Evolutionary conservation across 2,797 vertebrate species (phyloP), one percentile per base, ranked within the genome.

Genomic region (Adelosebastes latens): DNA sequence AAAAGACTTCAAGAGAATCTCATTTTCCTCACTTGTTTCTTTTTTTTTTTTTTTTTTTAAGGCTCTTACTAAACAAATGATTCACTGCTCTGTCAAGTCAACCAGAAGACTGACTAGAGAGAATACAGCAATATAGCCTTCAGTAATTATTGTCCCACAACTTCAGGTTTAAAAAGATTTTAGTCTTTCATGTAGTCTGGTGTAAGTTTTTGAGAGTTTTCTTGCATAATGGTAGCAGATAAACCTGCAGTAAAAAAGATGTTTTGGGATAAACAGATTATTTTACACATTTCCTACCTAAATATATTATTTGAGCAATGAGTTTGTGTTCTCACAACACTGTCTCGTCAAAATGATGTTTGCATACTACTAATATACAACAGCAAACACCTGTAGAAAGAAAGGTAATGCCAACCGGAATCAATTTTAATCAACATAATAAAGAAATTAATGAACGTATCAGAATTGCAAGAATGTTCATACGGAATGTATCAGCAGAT

Each of bases 51-150:
- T 67, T 73, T 60, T 71, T 62, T 65, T 55, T 63, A 24, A 65
- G 68, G n/a, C 36, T 60, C 16, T 53, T 2, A 13, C 65, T 56
- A 56, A 60, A 80, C 63, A 88, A 86, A 72, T 49, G 58, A 79
- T 25, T 80, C 68, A 32, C 6, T 3, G 22, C 68, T 65, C 12
- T 34, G 59, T 70, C 31, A 76, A 46, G 63, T 63, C 22, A 77
- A 18, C 25, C 46, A 34, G 36, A 67, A 55, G 34, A 46, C 22
- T 52, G 12, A 59, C 18, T 5, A 12, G 16, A 71, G 34, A 27
- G 20, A 69, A 75, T 56, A 29, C 53, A 59, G 18, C 32, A 18
- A 5, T 3, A 5, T 3, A 5, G 29, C 25, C 27, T 66, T 74
- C 24, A 66, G 58, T n/a, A 24, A 22, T 39, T 18, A 25, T 8